Evolutionary conservation across 1,140 invertebrate species (phyloP), one percentile per base, ranked within the genome.

Genomic region (Plodia interpunctella): DNA sequence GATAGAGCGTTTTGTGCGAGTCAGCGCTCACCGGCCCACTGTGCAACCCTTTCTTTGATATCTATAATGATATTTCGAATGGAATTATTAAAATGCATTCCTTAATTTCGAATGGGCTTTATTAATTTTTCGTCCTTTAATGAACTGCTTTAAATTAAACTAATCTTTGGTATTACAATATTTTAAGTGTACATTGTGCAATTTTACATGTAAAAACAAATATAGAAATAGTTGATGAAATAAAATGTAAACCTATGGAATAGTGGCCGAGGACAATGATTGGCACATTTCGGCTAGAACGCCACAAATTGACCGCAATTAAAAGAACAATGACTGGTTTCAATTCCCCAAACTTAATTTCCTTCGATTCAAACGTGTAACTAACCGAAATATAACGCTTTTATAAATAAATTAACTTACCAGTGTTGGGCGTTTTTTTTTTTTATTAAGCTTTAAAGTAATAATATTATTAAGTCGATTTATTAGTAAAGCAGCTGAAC

Each of bases 1-100:
- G 86, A 87, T 87, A 81, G 81, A 83, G 70, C 77, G 76, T 86
- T 83, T 88, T 87, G 83, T 88, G 86, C 86, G 86, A 88, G 86
- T 88, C 86, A 87, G 84, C 80, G 73, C 64, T 62, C 73, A 71
- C 74, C 76, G 72, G 76, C 76, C 70, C 80, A 76, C 78, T 78
- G 75, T 80, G 74, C 86, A 88, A 87, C 86, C 86, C 86, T 88
- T 87, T 80, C 81, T 82, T 83, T 84, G 76, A 79, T 87, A 87
- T 85, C 81, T 82, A 74, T 77, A 84, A 78, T 82, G 80, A 84
- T 87, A 88, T 87, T 86, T 81, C 74, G 63, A 82, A 88, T 81
- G 71, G 69, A 80, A 82, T 87, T 83, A 85, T 79, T 80, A 80
- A 83, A 82, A 77, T 68, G 70, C 66, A 70, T 66, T 74, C 55